Base-by-base conservation (phyloP, 2,888 invertebrate genomes). In the Rhagium mordax region DNA sequence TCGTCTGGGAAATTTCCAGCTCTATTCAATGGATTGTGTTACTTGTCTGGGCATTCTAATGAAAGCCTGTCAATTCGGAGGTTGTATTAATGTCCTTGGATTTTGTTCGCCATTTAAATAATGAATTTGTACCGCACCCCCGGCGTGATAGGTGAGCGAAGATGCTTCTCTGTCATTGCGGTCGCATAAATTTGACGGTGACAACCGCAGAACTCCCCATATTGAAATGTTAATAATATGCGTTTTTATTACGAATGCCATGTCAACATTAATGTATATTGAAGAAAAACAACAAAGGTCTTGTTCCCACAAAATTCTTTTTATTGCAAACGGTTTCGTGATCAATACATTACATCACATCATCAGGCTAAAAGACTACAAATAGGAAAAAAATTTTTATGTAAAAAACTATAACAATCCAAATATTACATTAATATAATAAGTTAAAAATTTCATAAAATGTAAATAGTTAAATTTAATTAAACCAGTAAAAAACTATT, bases 1-100 rank as follows among this genome's bases (percentile, higher is more conserved):
- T 78, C 77, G 81, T 75, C 78, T 77, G 73, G 71, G 74, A 78
- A 74, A 70, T 57, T 57, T 29, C 65, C 27, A 53, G 65, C 53
- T 55, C 55, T 18, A 67, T 67, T 67, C 55, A 61, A 60, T 60
- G 69, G 60, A 60, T 53, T 69, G 60, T 59, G 49, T 69, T 69
- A 60, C 69, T 69, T 61, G 67, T 57, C 67, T 41, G 33, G 67
- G 67, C 67, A 57, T 67, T 57, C 55, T 67, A 67, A 67, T 67
- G 67, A 67, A 57, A 33, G 67, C 57, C 57, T 57, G 67, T 67
- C 67, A 67, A 67, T 67, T 67, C 21, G 8, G 67, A 21, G 57
- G 67, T 55, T 67, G 55, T 55, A 55, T 57, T 67, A 67, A 67
- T 67, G 67, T 57, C 67, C 41, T 47, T 47, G 67, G 67, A 67